phyloP scores from a whole-genome alignment of 2,888 invertebrate species.

The Oscheius sp. region DNA sequence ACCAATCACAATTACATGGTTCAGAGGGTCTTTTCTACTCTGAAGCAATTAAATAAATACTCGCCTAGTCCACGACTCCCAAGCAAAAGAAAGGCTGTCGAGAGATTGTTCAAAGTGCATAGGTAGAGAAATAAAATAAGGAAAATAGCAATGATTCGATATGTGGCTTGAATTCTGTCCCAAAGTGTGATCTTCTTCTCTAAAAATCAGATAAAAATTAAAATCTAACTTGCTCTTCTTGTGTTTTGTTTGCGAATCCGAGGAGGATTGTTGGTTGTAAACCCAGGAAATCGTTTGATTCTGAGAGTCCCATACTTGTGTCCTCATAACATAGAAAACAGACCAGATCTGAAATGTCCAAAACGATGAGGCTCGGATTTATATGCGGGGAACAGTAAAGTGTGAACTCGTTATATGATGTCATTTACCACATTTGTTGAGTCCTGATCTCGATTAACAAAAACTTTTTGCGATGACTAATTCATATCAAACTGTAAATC shows the following conservation, averaged over 20 bases:
- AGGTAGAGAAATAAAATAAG: slow-evolving; percentile 62
- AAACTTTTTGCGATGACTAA: background rate
- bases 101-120: slow-evolving; percentile 58
- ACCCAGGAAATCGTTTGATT: slow-evolving; percentile 18
- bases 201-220: background rate
- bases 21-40: slow-evolving; percentile 1
- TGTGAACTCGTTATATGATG: no score
- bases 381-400: no score
- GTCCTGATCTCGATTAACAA: background rate
- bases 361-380: no score
- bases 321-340: slow-evolving; percentile 13
- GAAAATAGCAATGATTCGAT: slow-evolving; percentile 33
- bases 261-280: background rate
- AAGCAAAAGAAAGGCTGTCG: slow-evolving; percentile 61
- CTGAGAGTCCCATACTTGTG: slow-evolving; percentile 17
- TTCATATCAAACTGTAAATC: no score
- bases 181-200: slow-evolving; percentile 2
- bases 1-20: slow-evolving; percentile 4
- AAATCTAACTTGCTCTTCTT: background rate
- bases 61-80: slow-evolving; percentile 63
- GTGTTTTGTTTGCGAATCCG: background rate
- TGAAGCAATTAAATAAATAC: slow-evolving; percentile 2
- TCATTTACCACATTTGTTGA: no score
- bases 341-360: background rate
- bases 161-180: background rate